Percentiles rank a stretch among this genome's conserved stretches.
These are phyloP conservation scores for Bombus breviceps DNA, from an alignment of 1,140 invertebrate genomes.

Conservation along the genomic window DNA sequence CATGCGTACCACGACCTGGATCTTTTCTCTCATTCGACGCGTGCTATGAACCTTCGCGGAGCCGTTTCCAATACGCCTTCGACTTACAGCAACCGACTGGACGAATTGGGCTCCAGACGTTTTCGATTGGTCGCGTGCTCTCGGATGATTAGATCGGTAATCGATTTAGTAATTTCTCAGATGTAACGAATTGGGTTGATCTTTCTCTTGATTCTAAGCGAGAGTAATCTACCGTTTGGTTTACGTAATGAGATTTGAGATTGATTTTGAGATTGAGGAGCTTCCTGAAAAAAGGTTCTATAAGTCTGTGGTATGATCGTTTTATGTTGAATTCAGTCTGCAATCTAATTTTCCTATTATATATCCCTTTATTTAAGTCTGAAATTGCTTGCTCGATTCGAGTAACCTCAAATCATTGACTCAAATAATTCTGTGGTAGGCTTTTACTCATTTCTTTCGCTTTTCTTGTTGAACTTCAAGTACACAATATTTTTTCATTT, in stretches of 20 bases:
- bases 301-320: neutral
- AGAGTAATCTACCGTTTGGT: too few species aligned
- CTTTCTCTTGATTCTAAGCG: neutral
- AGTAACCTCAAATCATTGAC: neutral
- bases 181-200: neutral
- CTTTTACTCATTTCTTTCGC: too few species aligned
- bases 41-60: conserved; percentile 46
- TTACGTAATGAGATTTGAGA: conserved; percentile 32
- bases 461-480: too few species aligned
- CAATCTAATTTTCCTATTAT: neutral
- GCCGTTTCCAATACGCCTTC: conserved; percentile 30
- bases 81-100: neutral
- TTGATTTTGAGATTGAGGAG: neutral
- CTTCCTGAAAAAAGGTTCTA: neutral
- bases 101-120: neutral
- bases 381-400: neutral
- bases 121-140: conserved; percentile 30
- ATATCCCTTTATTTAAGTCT: neutral
- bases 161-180: neutral
- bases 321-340: neutral
- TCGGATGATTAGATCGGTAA: conserved; percentile 29
- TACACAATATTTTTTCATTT: too few species aligned
- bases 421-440: too few species aligned
- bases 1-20: conserved; percentile 80
- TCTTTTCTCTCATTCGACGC: conserved; percentile 72